These are phyloP conservation scores for Bombus affinis DNA, from an alignment of 1,140 invertebrate genomes.

Conservation along the genomic window DNA sequence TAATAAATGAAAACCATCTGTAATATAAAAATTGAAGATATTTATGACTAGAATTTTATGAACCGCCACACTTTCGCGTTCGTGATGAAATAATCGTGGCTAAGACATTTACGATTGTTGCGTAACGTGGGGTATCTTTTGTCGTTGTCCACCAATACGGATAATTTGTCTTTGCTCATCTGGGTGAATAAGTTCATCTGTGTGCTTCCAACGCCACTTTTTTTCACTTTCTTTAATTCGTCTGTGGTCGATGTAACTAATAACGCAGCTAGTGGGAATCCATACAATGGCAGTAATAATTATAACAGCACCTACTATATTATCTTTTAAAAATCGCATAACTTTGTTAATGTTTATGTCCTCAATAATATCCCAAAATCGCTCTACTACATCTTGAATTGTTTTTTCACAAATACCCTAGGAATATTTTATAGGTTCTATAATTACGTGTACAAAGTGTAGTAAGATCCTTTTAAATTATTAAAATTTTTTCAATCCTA, in stretches of 20 bases:
- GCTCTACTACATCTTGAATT: constrained; percentile 96
- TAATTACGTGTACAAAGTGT: neutral
- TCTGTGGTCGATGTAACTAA: constrained; percentile 90
- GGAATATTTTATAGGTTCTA: constrained; percentile 54
- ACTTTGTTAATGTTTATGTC: constrained; percentile 97
- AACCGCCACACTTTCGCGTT: neutral
- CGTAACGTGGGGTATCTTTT: constrained; percentile 69
- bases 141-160: constrained; percentile 74
- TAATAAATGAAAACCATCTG: constrained; percentile 10
- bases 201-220: constrained; percentile 80
- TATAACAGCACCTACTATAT: constrained; percentile 95
- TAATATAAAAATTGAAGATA: neutral
- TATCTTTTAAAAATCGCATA: constrained; percentile 92
- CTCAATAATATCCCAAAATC: constrained; percentile 98
- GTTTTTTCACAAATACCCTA: constrained; percentile 97
- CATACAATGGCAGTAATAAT: constrained; percentile 94
- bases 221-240: constrained; percentile 82
- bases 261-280: constrained; percentile 93
- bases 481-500: constrained; percentile 73
- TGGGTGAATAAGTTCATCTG: constrained; percentile 80
- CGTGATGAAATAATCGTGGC: neutral
- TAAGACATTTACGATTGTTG: constrained; percentile 67
- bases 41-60: constrained; percentile 55
- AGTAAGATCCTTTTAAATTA: neutral
- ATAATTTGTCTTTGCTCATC: constrained; percentile 80